Evolutionary conservation across 2,113 vertebrate species (phyloP), one percentile per base, ranked within the genome.

Genomic region (Pseudolaguvia tuberculata): DNA sequence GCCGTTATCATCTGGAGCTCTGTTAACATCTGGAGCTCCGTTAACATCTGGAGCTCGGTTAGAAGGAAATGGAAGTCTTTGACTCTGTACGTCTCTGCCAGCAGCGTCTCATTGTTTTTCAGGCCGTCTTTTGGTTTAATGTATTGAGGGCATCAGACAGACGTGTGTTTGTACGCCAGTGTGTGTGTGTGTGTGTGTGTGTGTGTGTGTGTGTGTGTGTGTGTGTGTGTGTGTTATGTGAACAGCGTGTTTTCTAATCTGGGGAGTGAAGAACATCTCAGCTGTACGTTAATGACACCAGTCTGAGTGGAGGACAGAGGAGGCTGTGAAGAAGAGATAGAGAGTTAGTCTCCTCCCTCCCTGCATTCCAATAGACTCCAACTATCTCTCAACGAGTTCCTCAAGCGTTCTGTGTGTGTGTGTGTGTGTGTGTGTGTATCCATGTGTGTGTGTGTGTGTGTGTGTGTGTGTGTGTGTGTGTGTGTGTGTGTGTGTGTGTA

Each of bases 261-360:
- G 50, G 52, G 52, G 35, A 70, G 61, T 78, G 73, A 81, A 70
- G 74, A 77, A 76, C 69, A 79, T 78, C 77, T 55, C 13, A 10
- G 42, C 31, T 15, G 58, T 65, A 62, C 76, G 47, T 71, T 85
- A 85, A 85, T 85, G 79, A 82, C 78, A 77, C 73, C 72, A 42
- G 59, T n/a, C 59, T 52, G 70, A 68, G 67, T 59, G 75, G 25
- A 76, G 68, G 66, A 65, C 14, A n/a, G 35, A 18, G 23, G 56
- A 14, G 53, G 74, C 81, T 83, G 82, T 72, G 62, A 45, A 53
- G 66, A 8, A 58, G 42, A 84, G 81, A 84, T 81, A 80, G 74
- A 73, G 78, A 13, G 14, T 14, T 62, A 47, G 23, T 56, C 61
- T 61, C 70, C 52, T 68, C 68, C 56, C 56, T 69, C 70, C 12